phyloP scores from a whole-genome alignment of 2,888 invertebrate species.

The Melinopterus prodromus region DNA sequence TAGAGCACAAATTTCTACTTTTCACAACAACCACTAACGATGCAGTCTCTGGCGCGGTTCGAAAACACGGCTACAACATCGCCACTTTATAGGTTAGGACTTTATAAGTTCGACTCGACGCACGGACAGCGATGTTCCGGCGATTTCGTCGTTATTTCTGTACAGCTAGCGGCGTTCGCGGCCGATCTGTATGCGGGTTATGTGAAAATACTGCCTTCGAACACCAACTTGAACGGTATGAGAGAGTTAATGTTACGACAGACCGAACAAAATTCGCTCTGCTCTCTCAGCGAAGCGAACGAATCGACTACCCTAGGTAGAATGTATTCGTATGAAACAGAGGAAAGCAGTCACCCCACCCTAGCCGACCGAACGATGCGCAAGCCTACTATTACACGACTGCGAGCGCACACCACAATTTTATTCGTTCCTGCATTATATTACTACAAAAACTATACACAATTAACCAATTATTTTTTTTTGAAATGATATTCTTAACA shows the following conservation, averaged over 20 bases:
- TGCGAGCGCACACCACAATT: conserved; percentile 37
- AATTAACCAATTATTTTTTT: not conserved
- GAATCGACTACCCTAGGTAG: conserved; percentile 29
- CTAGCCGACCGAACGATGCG: conserved; percentile 36
- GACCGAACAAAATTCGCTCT: conserved; percentile 12
- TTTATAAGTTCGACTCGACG: not conserved
- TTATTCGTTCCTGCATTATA: not conserved
- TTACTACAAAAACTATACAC: not conserved
- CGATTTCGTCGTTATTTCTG: not conserved
- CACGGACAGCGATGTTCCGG: not conserved
- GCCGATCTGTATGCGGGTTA: not conserved
- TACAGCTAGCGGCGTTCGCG: not conserved
- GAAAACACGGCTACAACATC: not conserved
- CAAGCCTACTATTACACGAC: conserved; percentile 41
- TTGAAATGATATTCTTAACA: not conserved
- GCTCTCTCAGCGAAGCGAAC: conserved; percentile 15
- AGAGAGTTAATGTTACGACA: not conserved
- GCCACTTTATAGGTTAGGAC: not conserved
- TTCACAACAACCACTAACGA: not conserved
- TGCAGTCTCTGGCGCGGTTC: too few species aligned
- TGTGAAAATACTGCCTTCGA: not conserved
- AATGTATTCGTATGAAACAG: conserved; percentile 31
- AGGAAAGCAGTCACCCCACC: conserved; percentile 43
- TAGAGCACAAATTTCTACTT: not conserved
- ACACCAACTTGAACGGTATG: not conserved